Conservation (phyloP, 37 sponge, comb jelly and placozoan genomes). For the Ephydatia muelleri region DNA sequence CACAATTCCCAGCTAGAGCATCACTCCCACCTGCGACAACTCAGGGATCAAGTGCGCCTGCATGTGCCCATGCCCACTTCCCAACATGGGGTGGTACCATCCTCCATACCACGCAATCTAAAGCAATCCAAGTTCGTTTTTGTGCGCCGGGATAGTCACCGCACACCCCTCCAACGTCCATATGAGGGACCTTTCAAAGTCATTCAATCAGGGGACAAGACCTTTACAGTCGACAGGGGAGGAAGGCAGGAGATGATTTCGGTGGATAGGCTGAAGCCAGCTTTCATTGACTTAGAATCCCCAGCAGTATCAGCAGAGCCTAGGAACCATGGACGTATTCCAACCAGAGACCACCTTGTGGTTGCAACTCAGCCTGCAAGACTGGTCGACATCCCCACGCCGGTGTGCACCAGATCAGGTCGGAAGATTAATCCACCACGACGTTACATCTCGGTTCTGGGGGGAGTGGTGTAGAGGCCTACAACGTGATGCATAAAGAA, state of each 20-base stretch:
- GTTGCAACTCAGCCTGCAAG: not conserved
- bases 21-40: slow-evolving; percentile 6
- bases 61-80: slow-evolving; percentile 12
- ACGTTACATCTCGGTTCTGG: too few relatives aligned
- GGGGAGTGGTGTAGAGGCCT: not conserved
- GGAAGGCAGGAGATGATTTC: slow-evolving; percentile 16
- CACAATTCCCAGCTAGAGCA: too few relatives aligned
- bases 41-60: not conserved
- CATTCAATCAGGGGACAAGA: not conserved
- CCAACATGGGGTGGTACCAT: not conserved
- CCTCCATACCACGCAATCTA: slow-evolving; percentile 15
- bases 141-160: slow-evolving; percentile 25
- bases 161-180: slow-evolving; percentile 24
- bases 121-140: slow-evolving; percentile 25
- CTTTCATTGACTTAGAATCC: not conserved
- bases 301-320: not conserved
- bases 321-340: not conserved
- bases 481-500: too few relatives aligned
- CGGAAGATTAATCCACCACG: not conserved
- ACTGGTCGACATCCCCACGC: slow-evolving; percentile 7
- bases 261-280: slow-evolving; percentile 30
- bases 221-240: not conserved
- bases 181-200: slow-evolving; percentile 28
- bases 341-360: not conserved
- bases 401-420: not conserved